Conservation (phyloP, 2,888 invertebrate genomes). For the Melinopterus prodromus region DNA sequence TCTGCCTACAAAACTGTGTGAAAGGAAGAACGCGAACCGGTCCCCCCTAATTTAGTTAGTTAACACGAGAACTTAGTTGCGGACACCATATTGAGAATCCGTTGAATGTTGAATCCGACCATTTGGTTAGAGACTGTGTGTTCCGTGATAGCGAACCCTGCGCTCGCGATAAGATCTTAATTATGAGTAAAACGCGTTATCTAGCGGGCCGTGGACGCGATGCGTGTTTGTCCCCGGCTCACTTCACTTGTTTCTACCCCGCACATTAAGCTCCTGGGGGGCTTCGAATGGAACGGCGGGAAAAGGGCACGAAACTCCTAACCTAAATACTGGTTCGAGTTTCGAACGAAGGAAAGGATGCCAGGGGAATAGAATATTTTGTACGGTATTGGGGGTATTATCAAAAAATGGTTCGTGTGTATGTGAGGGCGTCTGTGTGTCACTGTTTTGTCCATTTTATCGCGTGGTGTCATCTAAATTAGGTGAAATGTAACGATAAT, state of each 20-base stretch:
- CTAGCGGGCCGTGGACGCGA: slow-evolving; percentile 58
- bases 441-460: neutral
- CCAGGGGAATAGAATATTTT: neutral
- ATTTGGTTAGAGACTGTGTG: slow-evolving; percentile 46
- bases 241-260: slow-evolving; percentile 50
- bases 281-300: neutral
- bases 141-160: slow-evolving; percentile 54
- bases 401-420: neutral
- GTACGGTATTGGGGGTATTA: neutral
- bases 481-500: neutral
- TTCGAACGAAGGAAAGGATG: neutral
- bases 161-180: slow-evolving; percentile 59
- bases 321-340: neutral
- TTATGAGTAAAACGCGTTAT: slow-evolving; percentile 62
- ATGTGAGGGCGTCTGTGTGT: neutral
- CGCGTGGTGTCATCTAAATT: neutral
- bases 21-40: slow-evolving; percentile 4
- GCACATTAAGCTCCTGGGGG: neutral
- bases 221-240: slow-evolving; percentile 57
- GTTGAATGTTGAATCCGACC: slow-evolving; percentile 53
- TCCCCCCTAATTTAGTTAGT: neutral
- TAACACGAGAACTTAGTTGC: slow-evolving; percentile 16
- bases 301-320: neutral
- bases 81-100: slow-evolving; percentile 59
- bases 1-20: slow-evolving; percentile 4